phyloP scores from a whole-genome alignment of 53 echinoderm and acorn worm species.

The Pentamera pediparva region DNA sequence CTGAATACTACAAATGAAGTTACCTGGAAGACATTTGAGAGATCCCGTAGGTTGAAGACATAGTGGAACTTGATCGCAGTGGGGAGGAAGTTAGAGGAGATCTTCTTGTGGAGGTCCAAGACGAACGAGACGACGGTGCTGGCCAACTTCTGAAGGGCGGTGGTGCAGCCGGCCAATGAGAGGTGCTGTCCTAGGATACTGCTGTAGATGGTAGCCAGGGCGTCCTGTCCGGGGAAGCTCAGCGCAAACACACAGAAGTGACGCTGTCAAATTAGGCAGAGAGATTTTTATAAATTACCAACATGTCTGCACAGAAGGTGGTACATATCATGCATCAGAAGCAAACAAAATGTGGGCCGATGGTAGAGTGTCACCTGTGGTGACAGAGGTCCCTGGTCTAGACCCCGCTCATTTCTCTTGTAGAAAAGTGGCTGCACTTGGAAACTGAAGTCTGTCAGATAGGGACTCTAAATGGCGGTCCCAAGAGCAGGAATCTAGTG shows the following conservation, averaged over 20 bases:
- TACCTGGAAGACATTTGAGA: slow-evolving; percentile 99
- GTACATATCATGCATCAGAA: too few species aligned
- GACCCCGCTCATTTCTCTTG: too few species aligned
- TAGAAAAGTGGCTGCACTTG: too few species aligned
- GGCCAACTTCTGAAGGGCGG: slow-evolving; percentile 67
- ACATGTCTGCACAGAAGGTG: too few species aligned
- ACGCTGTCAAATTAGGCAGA: slow-evolving; percentile 51
- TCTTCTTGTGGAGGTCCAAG: slow-evolving; percentile 92
- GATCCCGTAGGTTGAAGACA: slow-evolving; percentile 92
- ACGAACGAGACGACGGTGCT: slow-evolving; percentile 58
- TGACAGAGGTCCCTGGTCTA: too few species aligned
- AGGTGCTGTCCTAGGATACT: slow-evolving; percentile 91
- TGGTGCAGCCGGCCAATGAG: slow-evolving; percentile 23
- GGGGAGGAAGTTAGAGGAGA: slow-evolving; percentile 86
- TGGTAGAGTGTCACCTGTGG: too few species aligned
- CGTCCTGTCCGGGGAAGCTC: slow-evolving; percentile 95
- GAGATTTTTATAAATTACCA: too few species aligned
- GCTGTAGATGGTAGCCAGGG: slow-evolving; percentile 81
- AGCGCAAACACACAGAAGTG: slow-evolving; percentile 97
- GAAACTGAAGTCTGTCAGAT: too few species aligned
- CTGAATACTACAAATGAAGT: too few species aligned
- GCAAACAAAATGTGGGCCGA: too few species aligned
- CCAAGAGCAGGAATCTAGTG: too few species aligned
- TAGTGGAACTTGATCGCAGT: slow-evolving; percentile 99
- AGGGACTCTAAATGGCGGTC: too few species aligned